These are phyloP conservation scores for Pycnonotus jocosus DNA, from an alignment of 2,113 vertebrate species.

Conservation along the genomic window DNA sequence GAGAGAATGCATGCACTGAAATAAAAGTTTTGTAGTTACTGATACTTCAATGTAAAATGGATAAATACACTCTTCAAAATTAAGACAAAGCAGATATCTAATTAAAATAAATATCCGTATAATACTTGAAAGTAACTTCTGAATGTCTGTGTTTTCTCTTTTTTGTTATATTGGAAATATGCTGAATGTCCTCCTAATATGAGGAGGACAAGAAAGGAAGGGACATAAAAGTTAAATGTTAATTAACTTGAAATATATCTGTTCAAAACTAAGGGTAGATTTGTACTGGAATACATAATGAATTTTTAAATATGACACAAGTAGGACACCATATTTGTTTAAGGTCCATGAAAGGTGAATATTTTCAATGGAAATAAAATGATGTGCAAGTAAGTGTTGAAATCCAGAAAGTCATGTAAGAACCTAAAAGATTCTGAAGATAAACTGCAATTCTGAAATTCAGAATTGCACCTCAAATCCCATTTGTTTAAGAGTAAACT, in stretches of 20 bases:
- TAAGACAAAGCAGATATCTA: background rate
- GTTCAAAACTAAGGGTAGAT: background rate
- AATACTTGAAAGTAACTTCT: background rate
- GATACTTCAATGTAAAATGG: background rate
- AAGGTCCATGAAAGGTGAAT: background rate
- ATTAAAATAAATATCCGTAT: background rate
- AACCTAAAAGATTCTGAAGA: no score
- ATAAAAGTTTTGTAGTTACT: conserved; percentile 1
- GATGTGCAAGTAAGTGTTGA: no score
- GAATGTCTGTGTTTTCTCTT: background rate
- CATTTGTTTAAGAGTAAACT: no score
- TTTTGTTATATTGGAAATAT: background rate
- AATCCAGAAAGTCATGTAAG: no score
- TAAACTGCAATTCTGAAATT: no score
- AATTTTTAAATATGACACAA: background rate
- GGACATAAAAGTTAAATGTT: background rate
- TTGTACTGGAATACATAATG: background rate
- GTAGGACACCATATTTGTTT: background rate
- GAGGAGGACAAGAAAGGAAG: background rate
- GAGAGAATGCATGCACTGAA: conserved; percentile 33
- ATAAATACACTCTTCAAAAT: conserved; percentile 23
- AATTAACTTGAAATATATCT: background rate
- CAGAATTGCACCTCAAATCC: no score
- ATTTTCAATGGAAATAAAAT: no score
- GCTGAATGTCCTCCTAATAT: conserved; percentile 2